A percentile compares a stretch with the other conserved stretches of the same genome.
Conservation (phyloP, 2,888 invertebrate genomes). For the Drosophila helvetica region DNA sequence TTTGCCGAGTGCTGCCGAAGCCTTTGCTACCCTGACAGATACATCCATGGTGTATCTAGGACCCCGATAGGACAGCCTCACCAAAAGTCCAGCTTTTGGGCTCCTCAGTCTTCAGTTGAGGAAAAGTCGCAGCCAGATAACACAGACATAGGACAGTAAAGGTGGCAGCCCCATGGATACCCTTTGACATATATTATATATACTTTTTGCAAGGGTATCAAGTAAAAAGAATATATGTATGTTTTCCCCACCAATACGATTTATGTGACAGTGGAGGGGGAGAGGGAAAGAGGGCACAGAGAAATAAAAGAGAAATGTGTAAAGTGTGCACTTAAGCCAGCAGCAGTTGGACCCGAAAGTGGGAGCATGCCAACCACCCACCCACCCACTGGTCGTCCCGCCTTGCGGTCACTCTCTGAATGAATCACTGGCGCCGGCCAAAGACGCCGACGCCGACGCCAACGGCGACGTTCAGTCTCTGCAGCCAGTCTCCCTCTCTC, state of each 20-base stretch:
- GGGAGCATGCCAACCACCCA: slow-evolving; percentile 36
- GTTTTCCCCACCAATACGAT: slow-evolving; percentile 75
- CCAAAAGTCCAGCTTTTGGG: too few species aligned
- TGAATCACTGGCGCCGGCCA: slow-evolving; percentile 78
- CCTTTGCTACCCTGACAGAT: neutral
- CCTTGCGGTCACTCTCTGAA: slow-evolving; percentile 58
- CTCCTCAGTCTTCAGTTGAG: too few species aligned
- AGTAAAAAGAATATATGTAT: slow-evolving; percentile 17
- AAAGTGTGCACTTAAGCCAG: slow-evolving; percentile 75
- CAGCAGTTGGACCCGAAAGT: slow-evolving; percentile 29
- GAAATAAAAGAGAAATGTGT: slow-evolving; percentile 69
- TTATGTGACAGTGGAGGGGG: slow-evolving; percentile 54
- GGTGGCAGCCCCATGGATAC: too few species aligned
- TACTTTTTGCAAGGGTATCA: neutral
- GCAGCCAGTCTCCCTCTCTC: slow-evolving; percentile 13
- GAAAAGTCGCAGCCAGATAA: too few species aligned
- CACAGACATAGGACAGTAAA: too few species aligned
- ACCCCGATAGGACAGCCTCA: too few species aligned
- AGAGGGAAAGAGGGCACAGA: slow-evolving; percentile 37
- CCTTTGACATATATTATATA: neutral
- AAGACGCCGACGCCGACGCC: slow-evolving; percentile 58
- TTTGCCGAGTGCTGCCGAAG: neutral
- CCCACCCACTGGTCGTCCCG: slow-evolving; percentile 2
- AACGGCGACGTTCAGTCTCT: slow-evolving; percentile 53
- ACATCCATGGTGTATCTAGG: neutral